These are phyloP conservation scores for Adrianichthys oophorus DNA, from an alignment of 2,797 vertebrate species.

Conservation along the genomic window DNA sequence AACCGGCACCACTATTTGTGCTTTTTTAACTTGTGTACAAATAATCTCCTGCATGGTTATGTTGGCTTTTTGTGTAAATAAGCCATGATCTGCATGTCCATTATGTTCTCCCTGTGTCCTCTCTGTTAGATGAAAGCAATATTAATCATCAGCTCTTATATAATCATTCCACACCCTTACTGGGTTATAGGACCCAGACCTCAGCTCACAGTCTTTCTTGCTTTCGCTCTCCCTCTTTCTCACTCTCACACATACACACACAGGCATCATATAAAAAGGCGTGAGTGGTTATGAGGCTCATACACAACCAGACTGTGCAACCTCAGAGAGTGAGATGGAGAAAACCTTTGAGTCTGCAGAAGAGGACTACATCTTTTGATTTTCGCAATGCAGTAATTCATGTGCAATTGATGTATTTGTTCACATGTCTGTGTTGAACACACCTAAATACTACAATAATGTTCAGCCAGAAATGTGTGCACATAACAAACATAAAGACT, in stretches of 20 bases:
- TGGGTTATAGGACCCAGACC: neutral
- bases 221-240: no score
- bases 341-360: constrained; percentile 18
- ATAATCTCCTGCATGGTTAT: neutral
- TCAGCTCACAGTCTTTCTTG: neutral
- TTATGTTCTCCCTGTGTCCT: constrained; percentile 6
- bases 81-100: constrained; percentile 2
- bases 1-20: no score
- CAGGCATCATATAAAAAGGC: constrained; percentile 8
- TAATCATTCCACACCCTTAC: constrained; percentile 14
- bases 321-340: constrained; percentile 15
- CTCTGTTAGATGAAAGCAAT: constrained; percentile 16
- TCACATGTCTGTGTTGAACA: neutral
- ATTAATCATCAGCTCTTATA: constrained; percentile 33
- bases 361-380: constrained; percentile 7
- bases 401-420: neutral
- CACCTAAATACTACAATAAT: neutral
- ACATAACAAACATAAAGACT: constrained; percentile 24
- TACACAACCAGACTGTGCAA: constrained; percentile 22
- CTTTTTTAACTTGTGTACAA: neutral
- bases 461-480: constrained; percentile 2
- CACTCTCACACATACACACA: neutral
- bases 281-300: constrained; percentile 21
- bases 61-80: constrained; percentile 9
- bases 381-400: no score